These are phyloP conservation scores for Trissonchulus latispiculum DNA, from an alignment of 2,888 invertebrate species.

Conservation along the genomic window DNA sequence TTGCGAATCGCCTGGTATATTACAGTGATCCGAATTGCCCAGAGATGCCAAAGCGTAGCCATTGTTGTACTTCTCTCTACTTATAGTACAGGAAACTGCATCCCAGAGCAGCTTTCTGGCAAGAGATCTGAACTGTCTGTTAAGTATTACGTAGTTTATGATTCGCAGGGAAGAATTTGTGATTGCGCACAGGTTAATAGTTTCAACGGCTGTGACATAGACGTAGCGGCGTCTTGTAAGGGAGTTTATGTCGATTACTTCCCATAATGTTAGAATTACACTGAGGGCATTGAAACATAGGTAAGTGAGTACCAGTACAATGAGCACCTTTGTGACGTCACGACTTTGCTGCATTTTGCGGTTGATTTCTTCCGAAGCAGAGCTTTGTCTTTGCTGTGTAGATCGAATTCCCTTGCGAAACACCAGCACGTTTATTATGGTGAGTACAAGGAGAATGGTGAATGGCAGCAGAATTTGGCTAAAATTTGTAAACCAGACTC, in stretches of 20 bases:
- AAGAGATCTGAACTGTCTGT: conserved; percentile 1
- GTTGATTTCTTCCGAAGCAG: not conserved
- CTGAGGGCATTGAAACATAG: conserved; percentile 8
- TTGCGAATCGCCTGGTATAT: not conserved
- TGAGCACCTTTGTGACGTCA: conserved; percentile 8
- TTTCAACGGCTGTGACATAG: conserved; percentile 5
- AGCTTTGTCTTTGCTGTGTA: not conserved
- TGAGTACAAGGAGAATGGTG: conserved; percentile 2
- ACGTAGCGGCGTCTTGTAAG: not conserved
- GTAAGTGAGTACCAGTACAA: conserved; percentile 12
- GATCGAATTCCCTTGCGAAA: not conserved
- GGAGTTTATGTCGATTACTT: not conserved
- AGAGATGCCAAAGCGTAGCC: not conserved
- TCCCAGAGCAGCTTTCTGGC: not conserved
- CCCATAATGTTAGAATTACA: conserved; percentile 12
- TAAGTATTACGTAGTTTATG: conserved; percentile 7
- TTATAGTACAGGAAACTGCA: not conserved
- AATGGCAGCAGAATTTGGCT: conserved; percentile 15
- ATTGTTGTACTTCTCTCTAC: not conserved
- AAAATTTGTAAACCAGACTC: conserved; percentile 13
- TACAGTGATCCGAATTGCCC: not conserved
- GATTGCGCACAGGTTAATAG: conserved; percentile 10
- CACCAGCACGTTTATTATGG: not conserved
- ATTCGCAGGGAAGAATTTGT: conserved; percentile 14
- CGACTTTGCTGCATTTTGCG: not conserved